A percentile compares a stretch with the other conserved stretches of the same genome.
These are phyloP conservation scores for Tigriopus japonicus DNA, from an alignment of 1,140 invertebrate species.

Conservation along the genomic window DNA sequence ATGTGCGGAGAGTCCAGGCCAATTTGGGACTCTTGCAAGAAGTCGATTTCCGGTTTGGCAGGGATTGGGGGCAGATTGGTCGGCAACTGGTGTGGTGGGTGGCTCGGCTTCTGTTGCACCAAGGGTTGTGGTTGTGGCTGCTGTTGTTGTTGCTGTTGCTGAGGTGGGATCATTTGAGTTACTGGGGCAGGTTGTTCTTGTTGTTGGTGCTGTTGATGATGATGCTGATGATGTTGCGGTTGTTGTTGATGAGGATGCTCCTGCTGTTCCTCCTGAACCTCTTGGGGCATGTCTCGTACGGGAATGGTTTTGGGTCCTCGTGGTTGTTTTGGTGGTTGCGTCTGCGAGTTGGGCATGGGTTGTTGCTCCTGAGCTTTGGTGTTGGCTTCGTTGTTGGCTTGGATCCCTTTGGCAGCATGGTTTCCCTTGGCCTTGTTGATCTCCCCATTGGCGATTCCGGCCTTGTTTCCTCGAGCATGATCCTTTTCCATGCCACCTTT, in stretches of 20 bases:
- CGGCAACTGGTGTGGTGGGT: background rate
- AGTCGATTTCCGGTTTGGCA: constrained; percentile 11
- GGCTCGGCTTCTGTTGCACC: no score
- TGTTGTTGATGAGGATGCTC: no score
- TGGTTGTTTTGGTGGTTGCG: no score
- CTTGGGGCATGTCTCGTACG: no score
- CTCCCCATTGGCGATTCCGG: background rate
- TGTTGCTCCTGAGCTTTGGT: no score
- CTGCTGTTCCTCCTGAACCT: no score
- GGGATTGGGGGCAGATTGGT: background rate
- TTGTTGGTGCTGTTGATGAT: background rate
- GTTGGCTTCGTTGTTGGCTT: no score
- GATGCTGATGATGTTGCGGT: no score
- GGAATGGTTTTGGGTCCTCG: no score
- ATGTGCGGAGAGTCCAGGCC: constrained; percentile 18
- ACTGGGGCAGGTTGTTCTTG: background rate
- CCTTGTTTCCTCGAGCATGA: background rate
- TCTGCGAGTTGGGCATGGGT: no score
- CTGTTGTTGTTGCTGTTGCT: background rate
- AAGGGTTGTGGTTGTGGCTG: background rate
- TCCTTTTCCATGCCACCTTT: background rate
- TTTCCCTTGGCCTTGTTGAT: no score
- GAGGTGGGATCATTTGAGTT: background rate
- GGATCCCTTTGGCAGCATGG: no score
- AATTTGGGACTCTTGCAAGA: constrained; percentile 19